phyloP scores from a whole-genome alignment of 1,140 invertebrate genomes.

The Dendroctonus valens region DNA sequence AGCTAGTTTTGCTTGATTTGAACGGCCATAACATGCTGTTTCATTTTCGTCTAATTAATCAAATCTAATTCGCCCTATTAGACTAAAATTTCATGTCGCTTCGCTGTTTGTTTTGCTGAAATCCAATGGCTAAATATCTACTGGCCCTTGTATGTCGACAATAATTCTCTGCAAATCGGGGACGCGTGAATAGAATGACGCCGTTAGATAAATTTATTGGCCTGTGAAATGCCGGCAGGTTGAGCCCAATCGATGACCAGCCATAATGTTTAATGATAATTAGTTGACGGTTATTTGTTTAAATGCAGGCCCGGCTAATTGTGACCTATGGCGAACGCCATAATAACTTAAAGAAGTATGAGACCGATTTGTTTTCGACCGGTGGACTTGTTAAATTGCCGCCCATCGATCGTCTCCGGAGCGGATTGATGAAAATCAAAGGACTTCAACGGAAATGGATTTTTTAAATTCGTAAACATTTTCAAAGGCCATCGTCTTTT shows the following conservation, averaged over 20 bases:
- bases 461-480: conserved; percentile 9
- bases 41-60: too few relatives aligned
- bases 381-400: too few relatives aligned
- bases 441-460: background rate
- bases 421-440: background rate
- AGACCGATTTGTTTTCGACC: too few relatives aligned
- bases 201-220: conserved; percentile 33
- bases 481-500: conserved; percentile 5
- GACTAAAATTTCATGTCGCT: too few relatives aligned
- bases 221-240: conserved; percentile 28
- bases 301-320: conserved; percentile 28
- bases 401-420: too few relatives aligned
- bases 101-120: too few relatives aligned
- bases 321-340: conserved; percentile 20
- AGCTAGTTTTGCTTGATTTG: too few relatives aligned
- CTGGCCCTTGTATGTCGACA: conserved; percentile 15
- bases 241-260: conserved; percentile 31
- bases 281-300: conserved; percentile 34
- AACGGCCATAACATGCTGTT: too few relatives aligned
- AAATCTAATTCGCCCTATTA: too few relatives aligned
- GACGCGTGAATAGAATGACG: conserved; percentile 34
- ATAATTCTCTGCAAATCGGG: conserved; percentile 25
- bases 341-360: background rate
- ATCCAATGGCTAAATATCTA: background rate
- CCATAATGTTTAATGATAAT: conserved; percentile 34